Conservation (phyloP, 2,797 vertebrate species). For the Lacerta bilineata region DNA sequence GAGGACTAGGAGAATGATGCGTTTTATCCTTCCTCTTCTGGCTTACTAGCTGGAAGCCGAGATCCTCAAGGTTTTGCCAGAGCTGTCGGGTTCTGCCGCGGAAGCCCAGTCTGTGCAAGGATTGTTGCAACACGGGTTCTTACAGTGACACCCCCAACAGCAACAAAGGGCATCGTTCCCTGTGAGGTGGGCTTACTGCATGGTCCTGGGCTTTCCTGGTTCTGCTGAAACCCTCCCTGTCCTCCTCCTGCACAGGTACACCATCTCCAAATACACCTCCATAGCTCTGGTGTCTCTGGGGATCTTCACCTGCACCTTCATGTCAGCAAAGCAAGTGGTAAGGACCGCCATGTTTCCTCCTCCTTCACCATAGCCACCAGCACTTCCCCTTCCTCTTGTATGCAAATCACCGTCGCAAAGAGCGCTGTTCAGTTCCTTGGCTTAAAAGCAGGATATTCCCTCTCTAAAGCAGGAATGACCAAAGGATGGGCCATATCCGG, state of each 20-base stretch:
- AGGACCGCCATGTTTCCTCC: conserved; percentile 62
- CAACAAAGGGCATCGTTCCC: too few species aligned
- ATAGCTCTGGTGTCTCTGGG: conserved; percentile 92
- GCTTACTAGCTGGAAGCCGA: not conserved
- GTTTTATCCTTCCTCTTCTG: not conserved
- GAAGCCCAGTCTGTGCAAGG: not conserved
- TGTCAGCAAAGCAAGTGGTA: conserved; percentile 99
- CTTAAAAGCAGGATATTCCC: too few species aligned
- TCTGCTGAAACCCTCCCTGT: conserved; percentile 28
- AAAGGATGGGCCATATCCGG: too few species aligned
- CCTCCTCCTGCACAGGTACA: conserved; percentile 85
- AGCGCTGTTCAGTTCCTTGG: rapidly evolving
- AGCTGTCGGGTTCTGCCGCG: not conserved
- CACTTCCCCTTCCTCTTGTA: rapidly evolving
- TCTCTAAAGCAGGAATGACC: not conserved
- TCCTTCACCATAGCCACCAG: not conserved
- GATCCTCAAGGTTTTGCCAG: not conserved
- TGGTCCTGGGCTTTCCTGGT: not conserved
- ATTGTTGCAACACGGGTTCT: too few species aligned
- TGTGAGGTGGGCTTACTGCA: not conserved
- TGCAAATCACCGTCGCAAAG: not conserved
- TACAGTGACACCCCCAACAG: not conserved
- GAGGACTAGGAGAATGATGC: not conserved
- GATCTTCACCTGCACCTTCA: conserved; percentile 97
- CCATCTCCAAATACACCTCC: conserved; percentile 89